phyloP scores from a whole-genome alignment of 2,113 vertebrate genomes.

The Verasper variegatus region DNA sequence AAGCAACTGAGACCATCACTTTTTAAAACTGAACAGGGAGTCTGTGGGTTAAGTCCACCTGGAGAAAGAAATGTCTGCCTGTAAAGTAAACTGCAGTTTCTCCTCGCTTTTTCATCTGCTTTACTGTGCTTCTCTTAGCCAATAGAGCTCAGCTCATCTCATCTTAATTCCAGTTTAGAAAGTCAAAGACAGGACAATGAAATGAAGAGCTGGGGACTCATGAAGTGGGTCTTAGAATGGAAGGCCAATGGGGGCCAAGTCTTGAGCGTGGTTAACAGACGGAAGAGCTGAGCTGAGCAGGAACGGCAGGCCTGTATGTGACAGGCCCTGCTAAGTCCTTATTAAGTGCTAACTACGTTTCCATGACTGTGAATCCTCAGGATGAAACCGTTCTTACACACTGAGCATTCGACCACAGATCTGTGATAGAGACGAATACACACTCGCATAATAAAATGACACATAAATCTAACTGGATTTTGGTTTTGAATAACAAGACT shows the following conservation, averaged over 20 bases:
- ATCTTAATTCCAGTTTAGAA: constrained; percentile 20
- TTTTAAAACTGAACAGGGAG: not conserved
- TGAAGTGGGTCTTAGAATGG: constrained; percentile 5
- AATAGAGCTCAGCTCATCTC: constrained; percentile 4
- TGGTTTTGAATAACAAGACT: constrained; percentile 2
- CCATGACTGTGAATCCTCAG: constrained; percentile 16
- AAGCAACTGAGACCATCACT: constrained; percentile 2
- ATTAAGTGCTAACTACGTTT: constrained; percentile 44
- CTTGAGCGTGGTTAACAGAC: constrained; percentile 27
- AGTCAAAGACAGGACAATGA: constrained; percentile 16
- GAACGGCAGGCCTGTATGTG: constrained; percentile 13
- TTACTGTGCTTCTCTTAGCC: constrained; percentile 5
- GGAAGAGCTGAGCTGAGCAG: constrained; percentile 50
- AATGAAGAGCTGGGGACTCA: not conserved
- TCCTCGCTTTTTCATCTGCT: not conserved
- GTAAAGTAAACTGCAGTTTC: not conserved
- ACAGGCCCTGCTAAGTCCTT: constrained; percentile 32
- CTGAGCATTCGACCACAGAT: not conserved
- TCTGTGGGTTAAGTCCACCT: not conserved
- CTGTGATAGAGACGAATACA: not conserved
- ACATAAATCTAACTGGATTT: constrained; percentile 9
- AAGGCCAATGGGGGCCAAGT: constrained; percentile 13
- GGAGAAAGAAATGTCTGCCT: not conserved
- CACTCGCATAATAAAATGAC: constrained; percentile 1
- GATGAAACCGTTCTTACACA: constrained; percentile 17